These are phyloP conservation scores for Pseudoips prasinana DNA, from an alignment of 2,888 invertebrate species.

Conservation along the genomic window DNA sequence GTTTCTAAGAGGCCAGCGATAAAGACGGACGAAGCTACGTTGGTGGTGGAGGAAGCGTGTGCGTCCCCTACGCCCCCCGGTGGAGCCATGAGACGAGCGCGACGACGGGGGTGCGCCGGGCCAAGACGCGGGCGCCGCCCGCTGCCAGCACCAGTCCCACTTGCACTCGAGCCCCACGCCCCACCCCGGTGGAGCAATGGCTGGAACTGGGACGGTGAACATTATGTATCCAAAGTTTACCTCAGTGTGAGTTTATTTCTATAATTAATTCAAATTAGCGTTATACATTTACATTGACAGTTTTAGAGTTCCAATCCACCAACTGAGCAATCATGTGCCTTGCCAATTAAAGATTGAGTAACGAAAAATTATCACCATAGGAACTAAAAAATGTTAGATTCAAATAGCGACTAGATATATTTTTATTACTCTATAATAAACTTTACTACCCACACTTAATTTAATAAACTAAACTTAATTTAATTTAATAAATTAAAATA, in stretches of 20 bases:
- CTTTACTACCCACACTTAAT: no score
- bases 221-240: constrained; percentile 91
- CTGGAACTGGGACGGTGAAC: constrained; percentile 95
- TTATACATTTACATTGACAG: not conserved
- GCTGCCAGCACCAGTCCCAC: constrained; percentile 31
- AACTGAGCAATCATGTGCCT: no score
- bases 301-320: no score
- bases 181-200: constrained; percentile 91
- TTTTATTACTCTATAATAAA: no score
- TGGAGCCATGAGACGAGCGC: constrained; percentile 25
- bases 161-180: constrained; percentile 41
- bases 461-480: no score
- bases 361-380: no score
- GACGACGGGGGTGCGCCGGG: constrained; percentile 41
- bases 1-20: constrained; percentile 71
- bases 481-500: no score
- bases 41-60: constrained; percentile 64
- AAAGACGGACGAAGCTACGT: constrained; percentile 64
- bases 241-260: constrained; percentile 86
- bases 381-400: no score
- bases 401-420: no score
- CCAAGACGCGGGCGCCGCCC: constrained; percentile 33
- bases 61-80: constrained; percentile 42
- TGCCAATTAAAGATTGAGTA: no score
- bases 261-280: not conserved